A percentile compares a stretch with the other conserved stretches of the same genome.
Conservation (phyloP, 1,140 invertebrate genomes). For the Zaprionus ghesquierei region DNA sequence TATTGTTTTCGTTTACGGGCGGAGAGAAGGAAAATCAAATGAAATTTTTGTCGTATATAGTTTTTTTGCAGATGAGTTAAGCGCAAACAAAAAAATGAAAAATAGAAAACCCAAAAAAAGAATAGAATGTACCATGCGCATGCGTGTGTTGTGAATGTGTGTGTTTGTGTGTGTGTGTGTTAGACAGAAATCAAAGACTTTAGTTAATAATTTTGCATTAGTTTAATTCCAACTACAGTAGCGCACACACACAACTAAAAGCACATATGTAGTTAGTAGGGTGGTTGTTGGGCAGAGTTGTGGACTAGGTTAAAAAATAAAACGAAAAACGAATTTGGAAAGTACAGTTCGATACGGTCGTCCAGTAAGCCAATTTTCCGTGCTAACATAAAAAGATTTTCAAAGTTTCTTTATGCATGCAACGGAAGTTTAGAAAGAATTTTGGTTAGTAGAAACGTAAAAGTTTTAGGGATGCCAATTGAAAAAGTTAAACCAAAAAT, state of each 20-base stretch:
- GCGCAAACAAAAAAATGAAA: constrained; percentile 58
- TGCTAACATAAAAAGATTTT: constrained; percentile 14
- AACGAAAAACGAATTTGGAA: neutral
- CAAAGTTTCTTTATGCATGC: constrained; percentile 21
- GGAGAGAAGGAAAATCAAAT: constrained; percentile 32
- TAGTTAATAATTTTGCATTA: constrained; percentile 80
- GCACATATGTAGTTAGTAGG: neutral
- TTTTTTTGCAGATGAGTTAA: constrained; percentile 77
- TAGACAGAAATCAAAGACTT: constrained; percentile 82
- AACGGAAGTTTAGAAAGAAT: neutral
- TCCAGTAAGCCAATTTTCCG: constrained; percentile 20
- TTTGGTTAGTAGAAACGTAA: constrained; percentile 14
- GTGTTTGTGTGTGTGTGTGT: constrained; percentile 54
- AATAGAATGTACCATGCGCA: constrained; percentile 81
- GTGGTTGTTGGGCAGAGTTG: neutral
- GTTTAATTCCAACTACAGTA: constrained; percentile 66
- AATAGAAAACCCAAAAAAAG: constrained; percentile 19
- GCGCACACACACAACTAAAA: constrained; percentile 63
- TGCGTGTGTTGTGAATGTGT: constrained; percentile 66
- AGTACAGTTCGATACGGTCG: constrained; percentile 7
- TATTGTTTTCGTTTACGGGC: constrained; percentile 36
- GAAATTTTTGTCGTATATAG: constrained; percentile 46
- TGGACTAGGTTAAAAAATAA: neutral
- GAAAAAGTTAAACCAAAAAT: constrained; percentile 12
- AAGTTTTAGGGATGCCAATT: constrained; percentile 39